Base-by-base conservation (phyloP, 2,888 invertebrate species). In the Drosophila neutralis region DNA sequence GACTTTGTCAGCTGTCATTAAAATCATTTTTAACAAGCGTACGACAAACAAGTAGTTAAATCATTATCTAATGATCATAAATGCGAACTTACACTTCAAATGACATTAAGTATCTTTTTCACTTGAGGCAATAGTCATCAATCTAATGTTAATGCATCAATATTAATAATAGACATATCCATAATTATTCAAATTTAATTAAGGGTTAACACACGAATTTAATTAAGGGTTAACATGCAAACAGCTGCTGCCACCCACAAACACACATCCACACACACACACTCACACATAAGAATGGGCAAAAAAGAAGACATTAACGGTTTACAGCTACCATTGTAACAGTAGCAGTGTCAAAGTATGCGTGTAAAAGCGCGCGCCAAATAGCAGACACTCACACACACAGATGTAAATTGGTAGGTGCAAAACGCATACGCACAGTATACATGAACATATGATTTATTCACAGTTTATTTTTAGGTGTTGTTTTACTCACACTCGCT, bases 261-360 rank as follows among this genome's bases (percentile, higher is more conserved):
- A 3, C n/a, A 18, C 13, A 27, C 27, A 18, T 1, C 27, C 1
- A 7, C 6, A 38, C 24, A 54, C 2, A 27, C 27, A 38, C 11
- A 15, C 21, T 11, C 51, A 58, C 58, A 38, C 13, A 11, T 21
- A 48, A 51, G 59, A 36, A 56, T 21, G 35, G 29, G 40, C 40
- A 67, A 48, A 56, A 40, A 42, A 51, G 35, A 33, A 13, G 60
- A 36, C 15, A 33, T 36, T 53, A 63, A 58, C 42, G 48, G 57
- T 29, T 27, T 35, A 64, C 73, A 74, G 58, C 76, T 74, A 71
- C 54, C 64, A 76, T 64, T 29, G 4, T 63, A 57, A 36, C 27
- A 21, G 38, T 42, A 48, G 36, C 29, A 58, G 4, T 45, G 6
- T 6, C 27, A 38, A 13, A 36, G 18, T 13, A 8, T 24, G 18